Evolutionary conservation across 2,797 vertebrate genomes (phyloP), one percentile per base, ranked within the genome.

Genomic region (Acanthurus lineatus): DNA sequence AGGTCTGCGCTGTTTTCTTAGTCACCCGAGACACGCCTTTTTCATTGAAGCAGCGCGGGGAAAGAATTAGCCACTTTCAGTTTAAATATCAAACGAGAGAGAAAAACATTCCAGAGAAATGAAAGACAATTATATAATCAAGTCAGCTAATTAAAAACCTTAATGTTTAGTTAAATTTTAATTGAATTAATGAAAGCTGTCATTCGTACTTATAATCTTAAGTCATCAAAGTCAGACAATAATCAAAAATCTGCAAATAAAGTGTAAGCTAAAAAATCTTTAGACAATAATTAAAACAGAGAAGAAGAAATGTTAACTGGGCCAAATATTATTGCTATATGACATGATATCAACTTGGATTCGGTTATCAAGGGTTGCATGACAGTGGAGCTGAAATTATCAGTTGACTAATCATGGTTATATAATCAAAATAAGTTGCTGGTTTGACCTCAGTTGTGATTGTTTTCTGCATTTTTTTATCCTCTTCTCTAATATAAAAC

Each of bases 11-110:
- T 77, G 83, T 84, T 92, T 88, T 87, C 74, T 81, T 69, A 58
- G 80, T 81, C 79, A 86, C 72, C 82, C 60, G 76, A 88, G 87
- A 89, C 82, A 86, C 82, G 61, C 86, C 89, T 83, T 44, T 85
- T 87, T 81, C 86, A 89, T 57, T 79, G 64, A 61, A 79, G 74
- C 68, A 28, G 53, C 20, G 76, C 2, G 12, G 19, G 52, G 61
- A 77, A 68, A 84, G 45, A 83, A 85, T 84, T 57, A 75, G 72
- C 72, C 76, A 86, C 84, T 86, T 87, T 87, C 60, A 86, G 66
- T 61, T 85, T 51, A 69, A 78, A 82, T 73, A 67, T 73, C 68
- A 32, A 60, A 44, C 14, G 25, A 25, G 9, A 35, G 11, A 60
- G 14, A 53, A 40, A 81, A 70, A 25, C 15, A 42, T 52, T 44